A percentile compares a stretch with the other conserved stretches of the same genome.
These are phyloP conservation scores for Platerodrilus igneus DNA, from an alignment of 2,888 invertebrate genomes.

Conservation along the genomic window DNA sequence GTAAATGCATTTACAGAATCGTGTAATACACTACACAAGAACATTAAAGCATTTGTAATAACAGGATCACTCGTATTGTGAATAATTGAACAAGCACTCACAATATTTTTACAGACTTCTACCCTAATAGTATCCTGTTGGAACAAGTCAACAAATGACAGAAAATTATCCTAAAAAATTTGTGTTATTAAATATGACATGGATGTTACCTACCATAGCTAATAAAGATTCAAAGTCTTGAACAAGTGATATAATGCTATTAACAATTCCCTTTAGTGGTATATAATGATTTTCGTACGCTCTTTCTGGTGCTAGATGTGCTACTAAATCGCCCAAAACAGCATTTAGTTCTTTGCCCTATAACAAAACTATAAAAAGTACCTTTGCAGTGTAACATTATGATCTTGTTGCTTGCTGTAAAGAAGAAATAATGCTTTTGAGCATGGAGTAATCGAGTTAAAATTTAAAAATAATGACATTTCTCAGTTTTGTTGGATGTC, in stretches of 20 bases:
- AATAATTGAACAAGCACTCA: constrained; percentile 52
- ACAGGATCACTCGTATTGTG: constrained; percentile 71
- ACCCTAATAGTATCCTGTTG: constrained; percentile 80
- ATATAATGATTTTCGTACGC: constrained; percentile 75
- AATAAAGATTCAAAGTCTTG: constrained; percentile 77
- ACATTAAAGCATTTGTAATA: constrained; percentile 82
- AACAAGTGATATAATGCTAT: constrained; percentile 69
- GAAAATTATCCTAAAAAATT: constrained; percentile 72
- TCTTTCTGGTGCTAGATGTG: constrained; percentile 73
- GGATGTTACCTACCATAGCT: constrained; percentile 60
- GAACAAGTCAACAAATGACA: constrained; percentile 85
- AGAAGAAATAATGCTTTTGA: no score
- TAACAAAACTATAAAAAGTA: no score
- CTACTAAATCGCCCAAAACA: constrained; percentile 79
- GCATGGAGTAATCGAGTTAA: constrained; percentile 17
- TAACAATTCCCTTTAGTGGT: constrained; percentile 71
- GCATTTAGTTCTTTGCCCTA: constrained; percentile 81
- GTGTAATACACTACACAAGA: constrained; percentile 83
- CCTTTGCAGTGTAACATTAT: no score
- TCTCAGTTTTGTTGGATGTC: no score
- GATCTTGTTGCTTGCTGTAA: no score
- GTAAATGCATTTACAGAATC: constrained; percentile 90
- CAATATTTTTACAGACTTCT: constrained; percentile 76
- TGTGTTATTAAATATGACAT: not conserved
- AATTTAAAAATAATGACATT: no score